These are phyloP conservation scores for Ganaspis brasiliensis DNA, from an alignment of 2,888 invertebrate genomes.

Conservation along the genomic window DNA sequence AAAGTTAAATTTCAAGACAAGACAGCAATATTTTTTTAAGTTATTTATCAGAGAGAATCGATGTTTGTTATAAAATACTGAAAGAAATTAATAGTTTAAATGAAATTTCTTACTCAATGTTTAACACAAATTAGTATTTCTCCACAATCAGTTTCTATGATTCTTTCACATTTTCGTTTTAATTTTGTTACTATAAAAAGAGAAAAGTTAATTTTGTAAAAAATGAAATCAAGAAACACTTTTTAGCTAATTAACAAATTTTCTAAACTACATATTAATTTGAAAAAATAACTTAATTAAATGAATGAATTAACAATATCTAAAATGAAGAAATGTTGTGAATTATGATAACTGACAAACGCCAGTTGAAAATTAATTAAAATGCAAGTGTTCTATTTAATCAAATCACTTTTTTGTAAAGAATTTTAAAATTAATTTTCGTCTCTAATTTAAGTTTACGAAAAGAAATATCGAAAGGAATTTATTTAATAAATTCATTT, in stretches of 20 bases:
- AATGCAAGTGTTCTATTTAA: slow-evolving; percentile 37
- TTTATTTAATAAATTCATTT: too few relatives aligned
- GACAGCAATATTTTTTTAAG: slow-evolving; percentile 11
- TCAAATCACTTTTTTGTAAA: too few relatives aligned
- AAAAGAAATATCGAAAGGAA: too few relatives aligned
- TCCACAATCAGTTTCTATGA: too few relatives aligned
- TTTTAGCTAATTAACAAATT: background rate
- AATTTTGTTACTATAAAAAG: background rate
- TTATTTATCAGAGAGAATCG: slow-evolving; percentile 24
- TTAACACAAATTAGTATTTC: too few relatives aligned
- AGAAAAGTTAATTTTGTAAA: background rate
- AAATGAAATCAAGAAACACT: background rate
- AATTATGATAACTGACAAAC: background rate
- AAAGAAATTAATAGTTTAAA: slow-evolving; percentile 4
- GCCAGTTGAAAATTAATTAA: background rate
- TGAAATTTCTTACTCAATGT: too few relatives aligned
- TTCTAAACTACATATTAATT: background rate
- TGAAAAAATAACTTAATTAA: too few relatives aligned
- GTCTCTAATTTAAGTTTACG: background rate
- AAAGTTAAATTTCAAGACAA: too few relatives aligned
- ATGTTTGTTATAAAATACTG: background rate
- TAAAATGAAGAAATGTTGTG: background rate
- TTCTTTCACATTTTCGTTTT: too few relatives aligned
- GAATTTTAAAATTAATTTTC: too few relatives aligned
- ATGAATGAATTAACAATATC: too few relatives aligned